These are phyloP conservation scores for Chaetodon trifascialis DNA, from an alignment of 2,113 vertebrate genomes.

Conservation along the genomic window DNA sequence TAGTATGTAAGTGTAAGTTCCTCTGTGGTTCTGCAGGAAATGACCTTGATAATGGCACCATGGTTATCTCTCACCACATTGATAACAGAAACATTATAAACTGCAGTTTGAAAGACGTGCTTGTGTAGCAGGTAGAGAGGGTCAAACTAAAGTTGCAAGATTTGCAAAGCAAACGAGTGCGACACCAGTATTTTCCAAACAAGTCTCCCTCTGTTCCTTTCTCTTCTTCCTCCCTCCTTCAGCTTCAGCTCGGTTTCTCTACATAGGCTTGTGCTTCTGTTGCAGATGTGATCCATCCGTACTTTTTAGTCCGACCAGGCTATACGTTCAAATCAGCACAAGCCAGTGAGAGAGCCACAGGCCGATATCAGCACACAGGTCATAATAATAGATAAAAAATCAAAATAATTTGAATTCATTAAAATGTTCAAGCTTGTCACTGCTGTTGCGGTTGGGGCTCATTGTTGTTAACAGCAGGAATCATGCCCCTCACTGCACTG, in stretches of 20 bases:
- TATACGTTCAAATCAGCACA: neutral
- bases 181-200: too few relatives aligned
- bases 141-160: neutral
- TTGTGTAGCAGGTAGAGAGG: too few relatives aligned
- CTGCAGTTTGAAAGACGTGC: too few relatives aligned
- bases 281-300: neutral
- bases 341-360: neutral
- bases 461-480: too few relatives aligned
- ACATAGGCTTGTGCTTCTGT: neutral
- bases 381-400: neutral
- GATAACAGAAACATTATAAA: too few relatives aligned
- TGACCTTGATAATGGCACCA: too few relatives aligned
- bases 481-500: neutral
- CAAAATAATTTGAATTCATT: too few relatives aligned
- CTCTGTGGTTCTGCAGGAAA: neutral
- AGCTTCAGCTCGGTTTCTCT: neutral
- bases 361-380: neutral
- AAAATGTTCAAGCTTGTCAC: too few relatives aligned
- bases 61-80: too few relatives aligned
- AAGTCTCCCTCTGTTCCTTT: neutral
- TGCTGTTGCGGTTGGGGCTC: too few relatives aligned
- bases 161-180: too few relatives aligned
- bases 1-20: neutral
- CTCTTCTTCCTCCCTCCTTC: neutral
- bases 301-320: too few relatives aligned